phyloP scores from a whole-genome alignment of 2,113 vertebrate species.

The Callithrix jacchus region DNA sequence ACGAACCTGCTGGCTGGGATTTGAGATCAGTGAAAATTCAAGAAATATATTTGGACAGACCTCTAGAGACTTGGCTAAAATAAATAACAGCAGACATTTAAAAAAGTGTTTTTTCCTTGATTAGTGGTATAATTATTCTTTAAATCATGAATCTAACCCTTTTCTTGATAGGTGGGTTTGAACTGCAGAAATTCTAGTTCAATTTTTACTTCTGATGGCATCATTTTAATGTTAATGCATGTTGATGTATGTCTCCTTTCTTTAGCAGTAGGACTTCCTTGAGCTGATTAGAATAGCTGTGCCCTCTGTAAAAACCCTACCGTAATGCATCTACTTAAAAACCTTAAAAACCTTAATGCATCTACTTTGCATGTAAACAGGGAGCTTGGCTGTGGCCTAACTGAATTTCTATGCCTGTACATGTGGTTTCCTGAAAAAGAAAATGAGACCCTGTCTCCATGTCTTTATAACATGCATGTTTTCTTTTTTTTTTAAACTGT shows the following conservation, averaged over 20 bases:
- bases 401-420: slow-evolving; percentile 73
- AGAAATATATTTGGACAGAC: slow-evolving; percentile 62
- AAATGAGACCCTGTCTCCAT: slow-evolving; percentile 56
- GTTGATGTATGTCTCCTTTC: slow-evolving; percentile 17
- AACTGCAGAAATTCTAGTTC: slow-evolving; percentile 56
- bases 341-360: background rate
- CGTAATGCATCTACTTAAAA: slow-evolving; percentile 26
- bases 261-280: slow-evolving; percentile 61
- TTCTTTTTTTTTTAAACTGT: slow-evolving; percentile 59
- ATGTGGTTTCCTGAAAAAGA: slow-evolving; percentile 75
- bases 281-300: slow-evolving; percentile 60
- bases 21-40: slow-evolving; percentile 71
- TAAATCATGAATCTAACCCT: background rate
- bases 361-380: slow-evolving; percentile 43
- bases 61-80: slow-evolving; percentile 63
- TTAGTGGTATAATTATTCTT: slow-evolving; percentile 30
- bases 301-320: slow-evolving; percentile 43
- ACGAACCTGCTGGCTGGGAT: slow-evolving; percentile 59
- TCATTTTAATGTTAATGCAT: slow-evolving; percentile 57
- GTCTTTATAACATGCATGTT: slow-evolving; percentile 41
- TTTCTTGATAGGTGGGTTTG: slow-evolving; percentile 25
- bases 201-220: slow-evolving; percentile 40
- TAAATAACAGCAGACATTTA: slow-evolving; percentile 22
- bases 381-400: slow-evolving; percentile 54
- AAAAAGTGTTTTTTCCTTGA: background rate